A percentile compares a stretch with the other conserved stretches of the same genome.
Evolutionary conservation across 1,140 invertebrate genomes (phyloP).

Genomic region (Drosophila triauraria): DNA sequence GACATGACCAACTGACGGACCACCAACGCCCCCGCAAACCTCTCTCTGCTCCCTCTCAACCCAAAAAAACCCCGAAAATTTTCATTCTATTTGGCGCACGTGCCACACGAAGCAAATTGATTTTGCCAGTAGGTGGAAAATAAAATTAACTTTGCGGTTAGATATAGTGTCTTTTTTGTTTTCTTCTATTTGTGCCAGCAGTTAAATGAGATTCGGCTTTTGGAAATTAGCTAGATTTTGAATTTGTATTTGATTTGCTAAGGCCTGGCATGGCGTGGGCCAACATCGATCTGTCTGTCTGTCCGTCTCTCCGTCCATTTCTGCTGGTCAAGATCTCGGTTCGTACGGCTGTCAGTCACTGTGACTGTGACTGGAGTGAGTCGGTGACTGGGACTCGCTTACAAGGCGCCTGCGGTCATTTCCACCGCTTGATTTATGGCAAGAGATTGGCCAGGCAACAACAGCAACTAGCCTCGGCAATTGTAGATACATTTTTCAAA

Average conservation of each 20-base stretch:
- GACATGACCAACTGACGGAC: constrained; percentile 65
- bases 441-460: constrained; percentile 69
- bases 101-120: constrained; percentile 84
- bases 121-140: constrained; percentile 84
- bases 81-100: constrained; percentile 83
- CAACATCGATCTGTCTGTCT: constrained; percentile 48
- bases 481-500: constrained; percentile 80
- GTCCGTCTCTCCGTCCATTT: constrained; percentile 37
- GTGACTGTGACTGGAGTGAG: constrained; percentile 52
- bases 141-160: constrained; percentile 80
- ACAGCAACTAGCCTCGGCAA: constrained; percentile 67
- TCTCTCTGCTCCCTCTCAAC: background rate
- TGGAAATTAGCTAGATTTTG: constrained; percentile 81
- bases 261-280: constrained; percentile 75
- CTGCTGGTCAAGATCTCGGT: constrained; percentile 71
- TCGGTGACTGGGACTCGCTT: constrained; percentile 76
- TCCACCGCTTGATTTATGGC: constrained; percentile 79
- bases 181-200: constrained; percentile 62
- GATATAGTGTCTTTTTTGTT: constrained; percentile 23
- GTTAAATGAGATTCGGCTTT: constrained; percentile 77
- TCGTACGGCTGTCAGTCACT: constrained; percentile 73
- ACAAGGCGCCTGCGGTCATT: constrained; percentile 81
- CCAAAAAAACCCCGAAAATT: constrained; percentile 34
- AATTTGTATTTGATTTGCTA: constrained; percentile 82
- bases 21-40: constrained; percentile 32